phyloP scores from a whole-genome alignment of 2,113 vertebrate genomes.

The Geothlypis trichas region DNA sequence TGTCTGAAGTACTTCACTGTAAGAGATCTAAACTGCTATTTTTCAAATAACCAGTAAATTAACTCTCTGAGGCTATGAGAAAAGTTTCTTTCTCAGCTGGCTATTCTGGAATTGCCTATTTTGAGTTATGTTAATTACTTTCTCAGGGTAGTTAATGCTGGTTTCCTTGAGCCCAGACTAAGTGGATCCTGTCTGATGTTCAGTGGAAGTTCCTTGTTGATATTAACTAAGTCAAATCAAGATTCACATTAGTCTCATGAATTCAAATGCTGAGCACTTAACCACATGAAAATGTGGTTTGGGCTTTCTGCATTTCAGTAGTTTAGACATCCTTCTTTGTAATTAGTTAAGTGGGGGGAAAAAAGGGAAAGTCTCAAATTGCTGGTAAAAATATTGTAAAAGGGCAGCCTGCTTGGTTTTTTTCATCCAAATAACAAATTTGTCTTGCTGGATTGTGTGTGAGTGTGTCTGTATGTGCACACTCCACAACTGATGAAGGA shows the following conservation, averaged over 20 bases:
- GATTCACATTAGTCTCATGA: not conserved
- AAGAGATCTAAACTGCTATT: not conserved
- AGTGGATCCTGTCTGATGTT: not conserved
- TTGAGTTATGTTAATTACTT: not conserved
- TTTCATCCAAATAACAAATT: not conserved
- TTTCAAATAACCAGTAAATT: not conserved
- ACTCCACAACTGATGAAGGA: not conserved
- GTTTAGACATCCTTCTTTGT: not conserved
- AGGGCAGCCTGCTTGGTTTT: not conserved
- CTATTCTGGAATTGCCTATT: not conserved
- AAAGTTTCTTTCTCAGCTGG: not conserved
- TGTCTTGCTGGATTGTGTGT: not conserved
- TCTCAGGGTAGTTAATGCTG: not conserved
- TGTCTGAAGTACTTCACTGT: not conserved
- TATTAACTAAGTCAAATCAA: not conserved
- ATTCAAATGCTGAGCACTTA: conserved; percentile 26
- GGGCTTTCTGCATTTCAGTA: not conserved
- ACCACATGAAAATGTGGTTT: not conserved
- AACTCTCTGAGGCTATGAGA: not conserved
- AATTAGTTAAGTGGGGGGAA: not conserved
- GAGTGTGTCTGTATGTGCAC: too few relatives aligned
- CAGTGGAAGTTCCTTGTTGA: not conserved
- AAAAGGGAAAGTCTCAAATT: not conserved
- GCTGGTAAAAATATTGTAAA: not conserved
- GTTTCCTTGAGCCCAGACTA: not conserved